Evolutionary conservation across 2,113 vertebrate genomes (phyloP).

Genomic region (Epinephelus lanceolatus): DNA sequence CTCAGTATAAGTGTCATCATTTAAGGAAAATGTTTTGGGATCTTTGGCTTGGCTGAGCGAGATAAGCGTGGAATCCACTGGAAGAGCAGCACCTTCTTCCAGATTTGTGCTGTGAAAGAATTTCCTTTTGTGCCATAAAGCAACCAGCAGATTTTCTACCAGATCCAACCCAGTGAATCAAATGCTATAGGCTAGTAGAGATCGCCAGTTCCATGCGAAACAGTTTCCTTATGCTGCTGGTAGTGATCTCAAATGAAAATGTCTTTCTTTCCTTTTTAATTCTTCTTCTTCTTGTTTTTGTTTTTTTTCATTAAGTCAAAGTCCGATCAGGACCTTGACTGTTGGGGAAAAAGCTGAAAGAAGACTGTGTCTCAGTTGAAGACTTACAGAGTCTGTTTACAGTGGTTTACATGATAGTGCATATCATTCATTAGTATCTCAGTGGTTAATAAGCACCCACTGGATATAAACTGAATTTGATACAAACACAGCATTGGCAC

Average conservation of each 20-base stretch:
- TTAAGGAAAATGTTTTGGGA: not conserved
- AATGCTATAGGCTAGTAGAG: not conserved
- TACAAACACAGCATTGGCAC: constrained; percentile 6
- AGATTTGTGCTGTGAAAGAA: constrained; percentile 2
- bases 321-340: not conserved
- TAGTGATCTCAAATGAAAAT: not conserved
- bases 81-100: not conserved
- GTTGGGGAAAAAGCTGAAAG: not conserved
- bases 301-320: not conserved
- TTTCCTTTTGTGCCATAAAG: constrained; percentile 42
- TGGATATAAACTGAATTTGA: constrained; percentile 22
- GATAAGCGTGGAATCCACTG: constrained; percentile 1
- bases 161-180: constrained; percentile 10
- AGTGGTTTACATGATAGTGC: constrained; percentile 21
- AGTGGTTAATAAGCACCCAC: constrained; percentile 29
- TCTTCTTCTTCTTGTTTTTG: too few relatives aligned
- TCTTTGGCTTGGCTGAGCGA: not conserved
- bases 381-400: not conserved
- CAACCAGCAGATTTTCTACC: constrained; percentile 57
- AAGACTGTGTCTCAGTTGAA: too few relatives aligned
- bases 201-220: not conserved
- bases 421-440: constrained; percentile 42
- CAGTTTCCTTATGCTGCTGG: not conserved
- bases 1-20: constrained; percentile 24
- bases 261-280: not conserved